These are phyloP conservation scores for Oeneis ivallda DNA, from an alignment of 2,888 invertebrate genomes.

Conservation along the genomic window DNA sequence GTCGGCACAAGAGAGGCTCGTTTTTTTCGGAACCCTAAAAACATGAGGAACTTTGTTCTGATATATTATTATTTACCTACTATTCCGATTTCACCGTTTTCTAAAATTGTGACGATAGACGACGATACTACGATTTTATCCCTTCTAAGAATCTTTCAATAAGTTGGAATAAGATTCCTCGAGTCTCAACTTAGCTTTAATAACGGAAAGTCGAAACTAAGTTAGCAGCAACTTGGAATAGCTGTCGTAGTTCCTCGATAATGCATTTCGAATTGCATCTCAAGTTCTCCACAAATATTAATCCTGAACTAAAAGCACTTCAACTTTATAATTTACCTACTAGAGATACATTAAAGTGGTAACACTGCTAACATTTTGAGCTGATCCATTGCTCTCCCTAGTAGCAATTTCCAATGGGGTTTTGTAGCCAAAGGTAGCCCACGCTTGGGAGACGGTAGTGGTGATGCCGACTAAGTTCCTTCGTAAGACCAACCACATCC, in stretches of 20 bases:
- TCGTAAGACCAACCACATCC: too few relatives aligned
- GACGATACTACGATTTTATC: background rate
- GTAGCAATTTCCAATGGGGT: too few relatives aligned
- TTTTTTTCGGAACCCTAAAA: too few relatives aligned
- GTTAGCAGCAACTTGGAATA: slow-evolving; percentile 13
- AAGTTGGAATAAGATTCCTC: background rate
- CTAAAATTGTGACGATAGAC: too few relatives aligned
- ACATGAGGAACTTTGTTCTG: too few relatives aligned
- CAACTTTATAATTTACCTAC: slow-evolving; percentile 14
- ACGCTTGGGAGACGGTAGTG: too few relatives aligned
- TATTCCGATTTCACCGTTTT: too few relatives aligned
- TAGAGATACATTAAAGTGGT: background rate
- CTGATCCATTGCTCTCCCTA: too few relatives aligned
- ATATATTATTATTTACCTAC: too few relatives aligned
- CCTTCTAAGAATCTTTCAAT: background rate
- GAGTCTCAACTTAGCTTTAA: slow-evolving; percentile 12
- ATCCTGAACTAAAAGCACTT: slow-evolving; percentile 9
- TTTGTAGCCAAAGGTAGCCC: too few relatives aligned
- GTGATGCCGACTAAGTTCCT: too few relatives aligned
- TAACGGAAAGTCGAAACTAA: slow-evolving; percentile 19
- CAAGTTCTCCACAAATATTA: slow-evolving; percentile 18
- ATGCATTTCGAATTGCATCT: slow-evolving; percentile 21
- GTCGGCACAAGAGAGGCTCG: too few relatives aligned
- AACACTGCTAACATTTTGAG: background rate
- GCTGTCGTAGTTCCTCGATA: slow-evolving; percentile 14